phyloP scores from a whole-genome alignment of 2,113 vertebrate species.

The Meleagris gallopavo region DNA sequence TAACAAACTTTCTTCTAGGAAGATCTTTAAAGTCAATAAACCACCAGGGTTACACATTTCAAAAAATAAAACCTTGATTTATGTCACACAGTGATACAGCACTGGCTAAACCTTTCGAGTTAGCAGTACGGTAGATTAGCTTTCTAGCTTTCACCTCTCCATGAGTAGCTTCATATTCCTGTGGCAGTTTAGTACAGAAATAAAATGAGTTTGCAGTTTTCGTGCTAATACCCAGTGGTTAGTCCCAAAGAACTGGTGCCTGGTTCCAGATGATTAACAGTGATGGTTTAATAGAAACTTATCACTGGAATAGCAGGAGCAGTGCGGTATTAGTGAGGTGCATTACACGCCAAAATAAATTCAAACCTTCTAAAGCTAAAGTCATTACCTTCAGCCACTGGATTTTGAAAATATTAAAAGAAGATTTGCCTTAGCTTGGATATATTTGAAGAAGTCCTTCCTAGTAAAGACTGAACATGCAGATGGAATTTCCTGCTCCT shows the following conservation, averaged over 20 bases:
- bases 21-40: conserved; percentile 47
- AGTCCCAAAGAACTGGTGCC: background rate
- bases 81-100: background rate
- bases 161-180: background rate
- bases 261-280: background rate
- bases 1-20: conserved; percentile 13
- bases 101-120: background rate
- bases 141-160: background rate
- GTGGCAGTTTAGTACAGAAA: background rate
- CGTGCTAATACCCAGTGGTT: background rate
- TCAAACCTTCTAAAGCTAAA: background rate
- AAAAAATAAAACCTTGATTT: conserved; percentile 13
- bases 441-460: background rate
- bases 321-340: background rate
- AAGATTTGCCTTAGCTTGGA: background rate
- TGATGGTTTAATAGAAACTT: conserved; percentile 2
- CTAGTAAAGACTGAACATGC: background rate
- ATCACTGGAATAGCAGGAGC: background rate
- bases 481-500: background rate
- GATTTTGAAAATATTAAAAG: background rate
- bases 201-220: conserved; percentile 8
- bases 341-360: background rate
- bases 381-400: background rate
- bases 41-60: background rate
- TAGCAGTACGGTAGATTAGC: background rate